Evolutionary conservation across 2,888 invertebrate genomes (phyloP).

Genomic region (Ischnus inquisitorius): DNA sequence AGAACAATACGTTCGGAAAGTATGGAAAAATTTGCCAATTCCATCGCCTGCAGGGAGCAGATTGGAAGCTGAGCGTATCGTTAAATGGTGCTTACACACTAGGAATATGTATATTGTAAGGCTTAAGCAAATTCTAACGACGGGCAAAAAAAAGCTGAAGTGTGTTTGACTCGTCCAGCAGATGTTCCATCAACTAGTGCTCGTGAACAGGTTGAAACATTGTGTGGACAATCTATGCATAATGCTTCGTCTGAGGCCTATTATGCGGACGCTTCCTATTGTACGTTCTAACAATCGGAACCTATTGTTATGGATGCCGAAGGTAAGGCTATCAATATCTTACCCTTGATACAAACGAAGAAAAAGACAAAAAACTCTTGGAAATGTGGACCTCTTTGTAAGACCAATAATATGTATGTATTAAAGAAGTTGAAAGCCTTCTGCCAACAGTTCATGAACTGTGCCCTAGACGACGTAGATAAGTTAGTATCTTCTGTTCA

Average conservation of each 20-base stretch:
- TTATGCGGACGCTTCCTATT: background rate
- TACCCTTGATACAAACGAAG: background rate
- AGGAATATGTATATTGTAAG: background rate
- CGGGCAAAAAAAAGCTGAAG: constrained; percentile 29
- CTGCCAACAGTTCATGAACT: background rate
- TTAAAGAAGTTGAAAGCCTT: background rate
- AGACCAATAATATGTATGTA: background rate
- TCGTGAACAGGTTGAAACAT: constrained; percentile 6
- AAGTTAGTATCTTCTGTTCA: background rate
- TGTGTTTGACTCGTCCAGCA: constrained; percentile 25
- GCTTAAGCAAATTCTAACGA: constrained; percentile 11
- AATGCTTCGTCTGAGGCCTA: background rate
- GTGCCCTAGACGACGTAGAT: background rate
- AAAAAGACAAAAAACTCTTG: background rate
- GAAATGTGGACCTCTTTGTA: background rate
- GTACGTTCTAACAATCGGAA: background rate
- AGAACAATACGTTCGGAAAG: constrained; percentile 30
- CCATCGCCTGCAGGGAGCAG: constrained; percentile 5
- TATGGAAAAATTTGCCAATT: background rate
- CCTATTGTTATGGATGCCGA: background rate
- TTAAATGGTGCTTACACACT: constrained; percentile 18
- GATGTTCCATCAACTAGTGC: background rate
- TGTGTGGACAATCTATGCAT: constrained; percentile 28
- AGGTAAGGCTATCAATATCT: background rate
- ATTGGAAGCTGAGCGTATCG: constrained; percentile 36